A percentile compares a stretch with the other conserved stretches of the same genome.
These are phyloP conservation scores for Mixornis gularis DNA, from an alignment of 2,113 vertebrate species.

Conservation along the genomic window DNA sequence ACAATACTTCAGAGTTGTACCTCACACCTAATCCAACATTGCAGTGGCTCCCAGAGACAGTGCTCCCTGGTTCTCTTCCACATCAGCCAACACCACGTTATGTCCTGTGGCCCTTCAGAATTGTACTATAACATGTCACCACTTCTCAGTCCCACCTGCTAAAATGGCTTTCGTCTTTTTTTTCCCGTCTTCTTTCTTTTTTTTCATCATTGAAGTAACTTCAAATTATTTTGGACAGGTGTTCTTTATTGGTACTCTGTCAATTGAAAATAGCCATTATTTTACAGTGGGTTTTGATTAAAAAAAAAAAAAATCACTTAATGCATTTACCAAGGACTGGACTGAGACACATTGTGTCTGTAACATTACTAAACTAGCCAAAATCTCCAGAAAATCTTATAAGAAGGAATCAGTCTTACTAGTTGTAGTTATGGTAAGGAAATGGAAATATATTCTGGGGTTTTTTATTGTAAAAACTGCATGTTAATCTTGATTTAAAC, in stretches of 20 bases:
- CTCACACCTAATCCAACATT: constrained; percentile 42
- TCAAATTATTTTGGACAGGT: not conserved
- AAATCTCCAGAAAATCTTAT: not conserved
- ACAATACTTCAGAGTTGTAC: not conserved
- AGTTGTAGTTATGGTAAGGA: not conserved
- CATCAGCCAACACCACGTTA: constrained; percentile 30
- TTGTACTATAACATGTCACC: constrained; percentile 52
- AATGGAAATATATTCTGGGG: not conserved
- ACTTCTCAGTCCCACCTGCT: constrained; percentile 50
- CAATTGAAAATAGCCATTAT: not conserved
- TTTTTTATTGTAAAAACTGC: not conserved
- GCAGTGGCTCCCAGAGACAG: not conserved
- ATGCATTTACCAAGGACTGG: not conserved
- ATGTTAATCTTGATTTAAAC: not conserved
- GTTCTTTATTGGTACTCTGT: not conserved
- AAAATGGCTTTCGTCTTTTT: not conserved
- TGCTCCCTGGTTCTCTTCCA: not conserved
- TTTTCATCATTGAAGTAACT: not conserved
- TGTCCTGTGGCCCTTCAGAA: not conserved
- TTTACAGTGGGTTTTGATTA: not conserved
- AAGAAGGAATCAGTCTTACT: not conserved
- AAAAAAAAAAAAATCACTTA: not conserved
- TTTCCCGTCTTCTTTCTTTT: not conserved
- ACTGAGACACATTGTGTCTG: not conserved
- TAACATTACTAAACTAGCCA: not conserved